These are phyloP conservation scores for Gorsachius goisagi DNA, from an alignment of 2,113 vertebrate species.

Conservation along the genomic window DNA sequence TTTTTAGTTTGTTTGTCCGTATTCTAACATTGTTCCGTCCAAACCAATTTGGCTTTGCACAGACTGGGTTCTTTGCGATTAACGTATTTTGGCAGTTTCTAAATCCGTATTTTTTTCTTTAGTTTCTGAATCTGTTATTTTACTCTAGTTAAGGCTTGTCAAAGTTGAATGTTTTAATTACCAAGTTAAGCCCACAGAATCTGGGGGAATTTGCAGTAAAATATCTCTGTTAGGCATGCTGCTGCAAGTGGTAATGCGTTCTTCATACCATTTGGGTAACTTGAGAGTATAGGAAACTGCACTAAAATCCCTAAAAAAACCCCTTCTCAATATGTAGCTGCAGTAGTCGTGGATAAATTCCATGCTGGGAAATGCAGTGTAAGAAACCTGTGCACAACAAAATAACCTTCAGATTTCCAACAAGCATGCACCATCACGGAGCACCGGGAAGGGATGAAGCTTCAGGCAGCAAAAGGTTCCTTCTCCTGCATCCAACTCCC, in stretches of 20 bases:
- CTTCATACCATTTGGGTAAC: neutral
- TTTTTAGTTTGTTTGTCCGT: slow-evolving; percentile 27
- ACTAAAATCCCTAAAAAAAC: neutral
- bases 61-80: neutral
- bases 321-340: neutral
- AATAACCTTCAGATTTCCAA: neutral
- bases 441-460: neutral
- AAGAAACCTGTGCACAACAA: neutral
- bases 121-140: slow-evolving; percentile 49
- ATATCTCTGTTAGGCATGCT: neutral
- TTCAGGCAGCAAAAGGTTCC: neutral
- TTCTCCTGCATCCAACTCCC: neutral
- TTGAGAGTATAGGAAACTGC: neutral
- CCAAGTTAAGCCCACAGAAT: neutral
- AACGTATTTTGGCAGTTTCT: slow-evolving; percentile 13
- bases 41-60: slow-evolving; percentile 15
- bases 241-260: neutral
- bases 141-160: slow-evolving; percentile 24
- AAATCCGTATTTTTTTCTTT: slow-evolving; percentile 28
- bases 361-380: neutral
- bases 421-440: accelerated
- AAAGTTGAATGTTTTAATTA: slow-evolving; percentile 22
- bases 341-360: neutral
- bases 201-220: neutral
- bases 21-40: neutral